Evolutionary conservation across 2,113 vertebrate genomes (phyloP), one percentile per base, ranked within the genome.

Genomic region (Ardeotis arabs): DNA sequence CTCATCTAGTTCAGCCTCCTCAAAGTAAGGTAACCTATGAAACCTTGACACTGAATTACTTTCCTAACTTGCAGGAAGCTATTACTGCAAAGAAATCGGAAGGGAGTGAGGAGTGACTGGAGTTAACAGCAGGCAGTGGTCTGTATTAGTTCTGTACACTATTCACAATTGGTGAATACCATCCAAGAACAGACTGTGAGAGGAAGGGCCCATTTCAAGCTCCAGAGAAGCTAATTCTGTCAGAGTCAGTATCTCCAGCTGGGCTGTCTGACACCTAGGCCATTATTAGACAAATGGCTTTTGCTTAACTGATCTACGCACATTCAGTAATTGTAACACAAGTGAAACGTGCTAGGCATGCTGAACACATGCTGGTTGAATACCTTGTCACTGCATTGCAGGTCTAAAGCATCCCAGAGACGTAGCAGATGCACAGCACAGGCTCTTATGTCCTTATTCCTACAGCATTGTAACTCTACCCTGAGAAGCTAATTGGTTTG

Each of bases 381-480:
- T 20, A 24, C 5, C 17, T 23, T 9, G 53, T 14, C 55, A 44
- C 13, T 29, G 64, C 39, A 21, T 9, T 49, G 28, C 1, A 31
- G 41, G 25, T 16, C 79, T 66, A 67, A 33, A 44, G 27, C 28
- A 78, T 15, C 15, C 52, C 68, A 55, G 24, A 55, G 0, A 58
- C 0, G 0, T 0, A 64, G 12, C 25, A 79, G 68, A n/a, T 2
- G 2, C 10, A 25, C 55, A 70, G 8, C 77, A 76, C 18, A 47
- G 44, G 37, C 47, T 11, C 14, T 31, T 28, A 56, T 14, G 25
- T 33, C 79, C 53, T 52, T 47, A 47, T 14, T 47, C 37, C 23
- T 81, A 41, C n/a, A 41, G 31, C 31, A 28, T 0, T 49, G 39
- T 17, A 67, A 35, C 50, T 41, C 41, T 41, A 33, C 8, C 52